phyloP scores from a whole-genome alignment of 2,797 vertebrate genomes.

The Ctenosaura bakeri region DNA sequence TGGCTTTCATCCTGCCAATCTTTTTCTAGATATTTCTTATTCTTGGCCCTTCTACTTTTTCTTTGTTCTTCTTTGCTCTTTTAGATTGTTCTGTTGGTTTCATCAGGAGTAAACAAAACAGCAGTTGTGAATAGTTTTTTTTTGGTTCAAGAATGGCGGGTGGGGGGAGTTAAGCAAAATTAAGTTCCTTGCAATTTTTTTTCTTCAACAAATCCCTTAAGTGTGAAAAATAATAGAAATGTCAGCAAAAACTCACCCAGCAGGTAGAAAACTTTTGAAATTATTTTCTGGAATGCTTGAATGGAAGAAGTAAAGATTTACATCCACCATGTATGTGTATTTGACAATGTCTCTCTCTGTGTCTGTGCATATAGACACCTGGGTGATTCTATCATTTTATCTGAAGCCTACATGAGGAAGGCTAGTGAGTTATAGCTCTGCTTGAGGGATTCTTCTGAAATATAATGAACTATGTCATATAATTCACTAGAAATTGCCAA shows the following conservation, averaged over 20 bases:
- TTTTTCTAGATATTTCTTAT: background rate
- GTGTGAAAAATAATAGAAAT: no score
- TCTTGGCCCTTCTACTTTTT: background rate
- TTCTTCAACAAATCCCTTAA: no score
- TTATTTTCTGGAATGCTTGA: no score
- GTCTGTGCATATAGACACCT: background rate
- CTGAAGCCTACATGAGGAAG: constrained; percentile 18
- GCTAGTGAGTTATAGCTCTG: constrained; percentile 52
- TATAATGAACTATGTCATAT: constrained; percentile 66
- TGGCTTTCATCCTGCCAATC: background rate
- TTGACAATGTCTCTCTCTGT: no score
- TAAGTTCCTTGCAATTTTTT: no score
- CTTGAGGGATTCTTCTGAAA: constrained; percentile 61
- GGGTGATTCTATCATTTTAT: background rate
- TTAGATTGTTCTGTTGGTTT: background rate
- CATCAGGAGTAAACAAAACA: background rate
- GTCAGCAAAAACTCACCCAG: no score
- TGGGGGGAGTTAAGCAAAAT: no score
- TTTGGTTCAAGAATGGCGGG: no score
- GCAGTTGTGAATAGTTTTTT: no score
- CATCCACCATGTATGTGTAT: no score
- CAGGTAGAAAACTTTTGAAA: no score
- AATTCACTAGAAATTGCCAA: constrained; percentile 73
- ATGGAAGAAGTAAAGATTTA: no score
- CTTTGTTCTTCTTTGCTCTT: background rate